Conservation (phyloP, 2,113 vertebrate species). For the Danionella cerebrum region DNA sequence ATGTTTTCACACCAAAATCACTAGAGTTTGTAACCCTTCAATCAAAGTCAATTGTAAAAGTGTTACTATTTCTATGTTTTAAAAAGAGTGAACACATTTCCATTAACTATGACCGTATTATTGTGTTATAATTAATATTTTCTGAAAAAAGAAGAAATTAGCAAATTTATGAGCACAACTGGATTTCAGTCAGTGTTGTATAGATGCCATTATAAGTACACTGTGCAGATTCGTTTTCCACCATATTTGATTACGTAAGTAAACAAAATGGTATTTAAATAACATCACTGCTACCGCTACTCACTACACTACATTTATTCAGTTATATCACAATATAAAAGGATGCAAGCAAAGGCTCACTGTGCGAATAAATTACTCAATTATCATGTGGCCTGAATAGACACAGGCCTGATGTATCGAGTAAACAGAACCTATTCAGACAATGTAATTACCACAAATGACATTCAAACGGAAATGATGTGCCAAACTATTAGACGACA, state of each 20-base stretch:
- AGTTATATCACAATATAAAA: not conserved
- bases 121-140: too few species aligned
- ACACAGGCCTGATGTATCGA: slow-evolving; percentile 1
- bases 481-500: not conserved
- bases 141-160: too few species aligned
- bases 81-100: too few species aligned
- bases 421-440: slow-evolving; percentile 3
- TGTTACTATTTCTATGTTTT: too few species aligned
- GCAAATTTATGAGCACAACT: too few species aligned
- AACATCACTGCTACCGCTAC: not conserved
- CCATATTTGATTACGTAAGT: not conserved
- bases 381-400: not conserved
- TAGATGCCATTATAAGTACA: not conserved
- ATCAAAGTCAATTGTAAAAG: too few species aligned
- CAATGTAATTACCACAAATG: slow-evolving; percentile 12
- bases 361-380: not conserved
- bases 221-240: not conserved
- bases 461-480: slow-evolving; percentile 11
- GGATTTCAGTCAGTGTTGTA: not conserved
- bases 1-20: too few species aligned
- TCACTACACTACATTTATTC: not conserved
- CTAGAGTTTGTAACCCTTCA: too few species aligned
- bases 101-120: too few species aligned
- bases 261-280: too few species aligned
- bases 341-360: not conserved